Percentiles rank a stretch among this genome's conserved stretches.
Evolutionary conservation across 2,797 vertebrate genomes (phyloP).

Genomic region (Pterois miles): DNA sequence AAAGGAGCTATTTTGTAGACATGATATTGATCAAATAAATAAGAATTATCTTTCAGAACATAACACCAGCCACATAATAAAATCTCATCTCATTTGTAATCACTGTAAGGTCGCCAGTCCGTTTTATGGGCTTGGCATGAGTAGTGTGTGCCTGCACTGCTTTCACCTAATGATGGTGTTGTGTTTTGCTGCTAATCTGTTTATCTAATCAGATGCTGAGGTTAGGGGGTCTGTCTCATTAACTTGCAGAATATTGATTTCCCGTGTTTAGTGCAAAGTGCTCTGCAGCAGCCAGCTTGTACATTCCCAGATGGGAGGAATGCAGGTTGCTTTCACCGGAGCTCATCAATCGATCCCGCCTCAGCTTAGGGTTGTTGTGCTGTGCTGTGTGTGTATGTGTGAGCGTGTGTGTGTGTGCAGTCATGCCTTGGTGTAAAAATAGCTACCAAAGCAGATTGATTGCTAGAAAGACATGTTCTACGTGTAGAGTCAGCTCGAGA

Average conservation of each 20-base stretch:
- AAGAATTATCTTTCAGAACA: slow-evolving; percentile 11
- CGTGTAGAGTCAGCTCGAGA: slow-evolving; percentile 15
- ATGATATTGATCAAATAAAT: not conserved
- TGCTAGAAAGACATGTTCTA: slow-evolving; percentile 38
- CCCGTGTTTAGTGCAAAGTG: slow-evolving; percentile 53
- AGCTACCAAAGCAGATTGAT: slow-evolving; percentile 54
- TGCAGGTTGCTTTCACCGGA: slow-evolving; percentile 53
- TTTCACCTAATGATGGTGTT: slow-evolving; percentile 61
- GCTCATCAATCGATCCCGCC: slow-evolving; percentile 69
- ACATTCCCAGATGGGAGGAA: slow-evolving; percentile 70
- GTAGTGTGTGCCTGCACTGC: slow-evolving; percentile 31
- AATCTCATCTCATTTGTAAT: slow-evolving; percentile 31
- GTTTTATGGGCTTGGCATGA: slow-evolving; percentile 38
- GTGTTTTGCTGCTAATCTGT: slow-evolving; percentile 76
- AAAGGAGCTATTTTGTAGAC: not conserved
- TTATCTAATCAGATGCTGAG: slow-evolving; percentile 76
- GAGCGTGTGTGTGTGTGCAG: slow-evolving; percentile 16
- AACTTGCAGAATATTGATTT: slow-evolving; percentile 78
- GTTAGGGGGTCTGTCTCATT: slow-evolving; percentile 76
- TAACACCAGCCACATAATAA: slow-evolving; percentile 18
- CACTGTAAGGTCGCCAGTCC: slow-evolving; percentile 26
- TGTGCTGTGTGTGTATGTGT: slow-evolving; percentile 5
- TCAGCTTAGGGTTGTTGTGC: slow-evolving; percentile 37
- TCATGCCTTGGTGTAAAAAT: slow-evolving; percentile 56
- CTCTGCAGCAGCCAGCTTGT: slow-evolving; percentile 51